These are phyloP conservation scores for Harpalus rufipes DNA, from an alignment of 2,888 invertebrate genomes.

Conservation along the genomic window DNA sequence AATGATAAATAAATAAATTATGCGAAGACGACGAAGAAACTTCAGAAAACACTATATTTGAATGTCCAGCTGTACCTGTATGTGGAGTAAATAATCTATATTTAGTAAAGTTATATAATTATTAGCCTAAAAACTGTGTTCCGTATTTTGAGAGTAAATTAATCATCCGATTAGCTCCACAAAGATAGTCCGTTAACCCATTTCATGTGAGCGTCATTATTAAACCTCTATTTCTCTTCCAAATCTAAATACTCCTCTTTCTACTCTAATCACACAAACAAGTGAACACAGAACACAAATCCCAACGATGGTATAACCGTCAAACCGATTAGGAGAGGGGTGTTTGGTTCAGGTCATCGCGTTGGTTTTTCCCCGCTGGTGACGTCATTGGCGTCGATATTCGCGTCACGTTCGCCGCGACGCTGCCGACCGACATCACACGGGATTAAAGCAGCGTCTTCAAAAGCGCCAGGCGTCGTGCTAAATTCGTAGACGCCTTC, in stretches of 20 bases:
- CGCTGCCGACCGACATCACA: conserved; percentile 58
- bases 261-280: conserved; percentile 36
- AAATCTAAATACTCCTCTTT: conserved; percentile 13
- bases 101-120: not conserved
- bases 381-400: conserved; percentile 61
- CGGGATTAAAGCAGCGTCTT: conserved; percentile 71
- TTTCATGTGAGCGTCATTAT: not conserved
- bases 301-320: conserved; percentile 42
- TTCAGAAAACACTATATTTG: no score
- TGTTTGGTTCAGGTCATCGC: conserved; percentile 58
- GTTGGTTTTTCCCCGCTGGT: conserved; percentile 56
- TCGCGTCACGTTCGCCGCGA: conserved; percentile 52
- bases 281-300: conserved; percentile 35
- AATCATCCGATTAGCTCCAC: not conserved
- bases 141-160: not conserved
- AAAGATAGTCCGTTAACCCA: not conserved
- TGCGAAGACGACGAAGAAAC: no score
- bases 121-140: not conserved
- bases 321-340: conserved; percentile 48
- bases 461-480: conserved; percentile 70
- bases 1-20: no score
- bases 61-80: no score
- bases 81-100: no score
- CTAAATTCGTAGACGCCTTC: conserved; percentile 68
- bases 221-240: conserved; percentile 37